Percentiles rank a stretch among this genome's conserved stretches.
Conservation (phyloP, 2,113 vertebrate genomes). For the Calonectris borealis region DNA sequence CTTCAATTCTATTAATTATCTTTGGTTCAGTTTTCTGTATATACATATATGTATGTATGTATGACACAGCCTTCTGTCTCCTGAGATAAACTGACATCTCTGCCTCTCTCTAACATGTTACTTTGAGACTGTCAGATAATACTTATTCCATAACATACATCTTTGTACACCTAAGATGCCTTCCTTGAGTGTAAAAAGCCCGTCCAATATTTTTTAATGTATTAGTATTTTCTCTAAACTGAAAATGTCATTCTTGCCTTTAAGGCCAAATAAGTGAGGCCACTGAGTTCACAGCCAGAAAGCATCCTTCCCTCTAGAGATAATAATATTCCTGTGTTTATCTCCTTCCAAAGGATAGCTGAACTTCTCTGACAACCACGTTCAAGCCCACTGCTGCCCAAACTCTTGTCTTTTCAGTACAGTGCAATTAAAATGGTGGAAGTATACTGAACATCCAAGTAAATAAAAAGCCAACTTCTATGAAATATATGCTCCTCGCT, state of each 20-base stretch:
- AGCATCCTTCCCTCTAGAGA: neutral
- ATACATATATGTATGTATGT: neutral
- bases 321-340: neutral
- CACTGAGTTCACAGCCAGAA: neutral
- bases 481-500: neutral
- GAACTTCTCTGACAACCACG: neutral
- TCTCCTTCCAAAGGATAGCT: neutral
- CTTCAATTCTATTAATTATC: neutral
- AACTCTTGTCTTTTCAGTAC: neutral
- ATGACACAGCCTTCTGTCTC: neutral
- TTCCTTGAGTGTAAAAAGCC: neutral
- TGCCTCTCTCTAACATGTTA: neutral
- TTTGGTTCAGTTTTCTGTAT: neutral
- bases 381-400: neutral
- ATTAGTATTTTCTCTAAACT: neutral
- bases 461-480: neutral
- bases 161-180: neutral
- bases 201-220: neutral
- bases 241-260: neutral
- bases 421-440: neutral
- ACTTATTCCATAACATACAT: neutral
- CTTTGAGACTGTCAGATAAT: neutral
- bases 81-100: neutral
- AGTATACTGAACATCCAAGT: neutral
- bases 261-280: neutral